phyloP scores from a whole-genome alignment of 1,140 invertebrate genomes.

The Orussus abietinus region DNA sequence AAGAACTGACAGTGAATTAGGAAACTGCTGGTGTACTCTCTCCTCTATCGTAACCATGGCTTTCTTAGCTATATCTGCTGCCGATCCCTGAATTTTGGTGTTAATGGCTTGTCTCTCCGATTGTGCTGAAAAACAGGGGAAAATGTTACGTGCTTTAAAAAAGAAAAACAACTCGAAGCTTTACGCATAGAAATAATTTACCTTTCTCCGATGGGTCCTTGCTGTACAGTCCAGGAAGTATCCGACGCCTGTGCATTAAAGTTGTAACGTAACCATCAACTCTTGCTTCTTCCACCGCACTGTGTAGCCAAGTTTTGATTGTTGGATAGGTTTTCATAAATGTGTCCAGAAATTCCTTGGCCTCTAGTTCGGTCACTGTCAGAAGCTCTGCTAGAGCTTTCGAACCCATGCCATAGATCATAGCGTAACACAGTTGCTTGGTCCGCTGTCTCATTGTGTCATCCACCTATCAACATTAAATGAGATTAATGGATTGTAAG shows the following conservation, averaged over 20 bases:
- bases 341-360: conserved; percentile 71
- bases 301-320: conserved; percentile 64
- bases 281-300: conserved; percentile 66
- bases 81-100: conserved; percentile 92
- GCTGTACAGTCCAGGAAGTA: conserved; percentile 74
- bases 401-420: conserved; percentile 96
- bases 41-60: conserved; percentile 80
- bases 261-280: conserved; percentile 80
- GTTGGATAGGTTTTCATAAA: conserved; percentile 83
- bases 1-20: conserved; percentile 36
- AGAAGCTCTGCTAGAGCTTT: conserved; percentile 80
- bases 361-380: conserved; percentile 76
- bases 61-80: conserved; percentile 89
- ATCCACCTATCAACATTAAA: conserved; percentile 57
- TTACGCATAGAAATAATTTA: conserved; percentile 41
- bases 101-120: conserved; percentile 96
- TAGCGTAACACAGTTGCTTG: conserved; percentile 94
- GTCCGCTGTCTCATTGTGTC: conserved; percentile 76
- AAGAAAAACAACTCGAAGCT: no score
- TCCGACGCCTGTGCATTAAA: conserved; percentile 72
- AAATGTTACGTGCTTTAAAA: no score
- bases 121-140: conserved; percentile 65
- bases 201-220: conserved; percentile 58
- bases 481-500: conserved; percentile 10
- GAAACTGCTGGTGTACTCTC: conserved; percentile 45